These are phyloP conservation scores for Neodiprion fabricii DNA, from an alignment of 1,140 invertebrate genomes.

Conservation along the genomic window DNA sequence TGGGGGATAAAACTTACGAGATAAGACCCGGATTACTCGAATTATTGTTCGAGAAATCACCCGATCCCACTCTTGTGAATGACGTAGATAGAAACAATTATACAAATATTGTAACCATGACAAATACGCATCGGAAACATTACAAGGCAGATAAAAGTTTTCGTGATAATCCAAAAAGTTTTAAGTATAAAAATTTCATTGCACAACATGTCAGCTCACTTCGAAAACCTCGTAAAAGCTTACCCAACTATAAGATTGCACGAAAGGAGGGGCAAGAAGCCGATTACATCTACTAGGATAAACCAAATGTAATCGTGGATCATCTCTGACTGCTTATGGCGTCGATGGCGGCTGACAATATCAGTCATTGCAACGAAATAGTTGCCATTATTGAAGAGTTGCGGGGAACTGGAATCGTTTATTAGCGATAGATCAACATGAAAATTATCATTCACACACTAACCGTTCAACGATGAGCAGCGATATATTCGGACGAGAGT, in stretches of 20 bases:
- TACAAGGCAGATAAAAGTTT: constrained; percentile 5
- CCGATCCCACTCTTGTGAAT: not conserved
- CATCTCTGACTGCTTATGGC: constrained; percentile 27
- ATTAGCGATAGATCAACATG: not conserved
- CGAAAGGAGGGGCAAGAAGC: too few relatives aligned
- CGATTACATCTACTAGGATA: constrained; percentile 43
- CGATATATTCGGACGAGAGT: constrained; percentile 26
- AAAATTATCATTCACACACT: not conserved
- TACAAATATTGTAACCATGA: not conserved
- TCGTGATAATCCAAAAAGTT: not conserved
- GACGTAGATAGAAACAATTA: constrained; percentile 16
- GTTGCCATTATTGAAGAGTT: too few relatives aligned
- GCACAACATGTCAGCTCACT: not conserved
- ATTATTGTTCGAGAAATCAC: too few relatives aligned
- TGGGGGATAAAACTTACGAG: not conserved
- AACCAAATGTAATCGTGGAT: constrained; percentile 42
- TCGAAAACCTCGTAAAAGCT: not conserved
- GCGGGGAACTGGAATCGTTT: too few relatives aligned
- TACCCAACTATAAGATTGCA: too few relatives aligned
- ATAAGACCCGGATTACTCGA: not conserved
- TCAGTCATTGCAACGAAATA: too few relatives aligned
- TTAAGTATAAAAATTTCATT: constrained; percentile 7
- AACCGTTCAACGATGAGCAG: constrained; percentile 14
- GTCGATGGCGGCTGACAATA: constrained; percentile 27
- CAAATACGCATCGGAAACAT: constrained; percentile 21